Evolutionary conservation across 2,113 vertebrate genomes (phyloP).

Genomic region (Equus przewalskii): DNA sequence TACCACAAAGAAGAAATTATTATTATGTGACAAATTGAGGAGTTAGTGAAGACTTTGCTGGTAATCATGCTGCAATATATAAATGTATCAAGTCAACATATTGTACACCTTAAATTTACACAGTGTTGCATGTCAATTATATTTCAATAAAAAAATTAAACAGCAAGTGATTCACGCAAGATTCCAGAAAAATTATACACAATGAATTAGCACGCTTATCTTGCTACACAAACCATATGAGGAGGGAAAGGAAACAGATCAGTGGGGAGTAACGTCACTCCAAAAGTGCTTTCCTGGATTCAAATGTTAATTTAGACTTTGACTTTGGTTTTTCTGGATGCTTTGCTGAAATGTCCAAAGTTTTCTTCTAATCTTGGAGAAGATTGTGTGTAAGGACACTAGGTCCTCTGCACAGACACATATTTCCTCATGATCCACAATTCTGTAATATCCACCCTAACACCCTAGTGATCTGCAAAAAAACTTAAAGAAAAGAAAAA

Average conservation of each 20-base stretch:
- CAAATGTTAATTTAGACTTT: not conserved
- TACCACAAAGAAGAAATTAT: not conserved
- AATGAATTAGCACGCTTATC: not conserved
- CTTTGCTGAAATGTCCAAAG: not conserved
- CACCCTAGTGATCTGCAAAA: fast-evolving
- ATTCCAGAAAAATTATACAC: not conserved
- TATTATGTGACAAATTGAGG: not conserved
- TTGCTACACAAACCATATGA: not conserved
- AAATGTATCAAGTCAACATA: not conserved
- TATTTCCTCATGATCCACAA: not conserved
- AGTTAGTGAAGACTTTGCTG: not conserved
- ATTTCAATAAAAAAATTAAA: not conserved
- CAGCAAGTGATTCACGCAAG: not conserved
- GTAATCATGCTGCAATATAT: not conserved
- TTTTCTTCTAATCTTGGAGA: not conserved
- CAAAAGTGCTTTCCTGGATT: not conserved
- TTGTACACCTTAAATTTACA: not conserved
- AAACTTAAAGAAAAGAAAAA: not conserved
- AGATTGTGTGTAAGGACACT: not conserved
- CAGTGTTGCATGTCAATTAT: not conserved
- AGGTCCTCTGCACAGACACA: not conserved
- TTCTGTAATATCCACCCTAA: not conserved
- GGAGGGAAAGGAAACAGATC: not conserved
- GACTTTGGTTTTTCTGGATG: not conserved
- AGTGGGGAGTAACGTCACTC: fast-evolving